phyloP scores from a whole-genome alignment of 2,797 vertebrate species.

The Brotula barbata region DNA sequence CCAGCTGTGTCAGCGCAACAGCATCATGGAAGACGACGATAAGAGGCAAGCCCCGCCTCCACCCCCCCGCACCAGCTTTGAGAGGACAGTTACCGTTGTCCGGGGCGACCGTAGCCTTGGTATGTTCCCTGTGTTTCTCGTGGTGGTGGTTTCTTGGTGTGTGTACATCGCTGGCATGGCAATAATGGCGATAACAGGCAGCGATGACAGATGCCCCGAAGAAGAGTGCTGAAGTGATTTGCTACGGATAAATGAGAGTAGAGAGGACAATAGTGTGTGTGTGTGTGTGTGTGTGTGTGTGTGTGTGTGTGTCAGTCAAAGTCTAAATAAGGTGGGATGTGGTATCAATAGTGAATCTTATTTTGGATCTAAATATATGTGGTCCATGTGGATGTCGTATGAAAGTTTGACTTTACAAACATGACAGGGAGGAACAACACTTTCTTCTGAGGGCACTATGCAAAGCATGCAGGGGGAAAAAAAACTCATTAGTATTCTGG shows the following conservation, averaged over 20 bases:
- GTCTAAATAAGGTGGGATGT: conserved; percentile 5
- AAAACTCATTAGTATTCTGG: conserved; percentile 49
- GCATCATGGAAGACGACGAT: conserved; percentile 65
- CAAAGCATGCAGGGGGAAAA: conserved; percentile 36
- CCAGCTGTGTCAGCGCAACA: conserved; percentile 64
- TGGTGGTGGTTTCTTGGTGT: conserved; percentile 75
- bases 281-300: conserved; percentile 2
- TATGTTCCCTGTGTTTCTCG: conserved; percentile 82
- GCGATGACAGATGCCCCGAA: conserved; percentile 66
- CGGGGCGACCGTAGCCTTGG: conserved; percentile 97
- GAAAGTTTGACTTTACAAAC: conserved; percentile 31
- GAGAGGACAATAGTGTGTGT: too few species aligned
- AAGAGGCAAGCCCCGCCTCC: conserved; percentile 54
- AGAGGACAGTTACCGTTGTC: conserved; percentile 90
- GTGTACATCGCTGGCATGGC: conserved; percentile 72
- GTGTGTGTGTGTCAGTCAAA: too few species aligned
- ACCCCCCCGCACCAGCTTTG: conserved; percentile 77
- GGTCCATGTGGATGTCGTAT: conserved; percentile 23
- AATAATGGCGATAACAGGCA: conserved; percentile 70
- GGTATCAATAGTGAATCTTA: conserved; percentile 18
- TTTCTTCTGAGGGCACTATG: conserved; percentile 45
- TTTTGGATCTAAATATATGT: conserved; percentile 11
- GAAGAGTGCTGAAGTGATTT: conserved; percentile 70
- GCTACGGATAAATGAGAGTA: too few species aligned
- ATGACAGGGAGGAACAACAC: conserved; percentile 36